These are phyloP conservation scores for Cheirogaleus medius DNA, from an alignment of 2,113 vertebrate species.

Conservation along the genomic window DNA sequence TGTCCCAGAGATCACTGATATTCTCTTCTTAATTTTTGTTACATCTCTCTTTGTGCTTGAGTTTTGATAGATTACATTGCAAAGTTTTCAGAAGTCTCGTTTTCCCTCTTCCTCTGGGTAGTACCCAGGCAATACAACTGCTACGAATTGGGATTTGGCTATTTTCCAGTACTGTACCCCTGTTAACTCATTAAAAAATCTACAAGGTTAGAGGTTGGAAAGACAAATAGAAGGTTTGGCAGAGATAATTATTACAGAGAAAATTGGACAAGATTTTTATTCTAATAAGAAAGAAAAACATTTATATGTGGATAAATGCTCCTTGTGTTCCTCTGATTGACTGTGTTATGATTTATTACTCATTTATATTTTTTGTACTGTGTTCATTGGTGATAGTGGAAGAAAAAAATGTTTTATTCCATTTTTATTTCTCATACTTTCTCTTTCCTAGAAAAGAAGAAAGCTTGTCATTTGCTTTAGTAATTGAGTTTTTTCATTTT, in stretches of 20 bases:
- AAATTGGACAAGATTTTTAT: background rate
- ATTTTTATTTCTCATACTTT: background rate
- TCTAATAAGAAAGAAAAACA: background rate
- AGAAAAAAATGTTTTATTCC: background rate
- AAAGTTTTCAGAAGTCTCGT: background rate
- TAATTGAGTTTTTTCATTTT: conserved; percentile 45
- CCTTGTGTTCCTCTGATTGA: background rate
- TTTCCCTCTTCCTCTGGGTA: background rate
- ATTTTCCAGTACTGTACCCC: background rate
- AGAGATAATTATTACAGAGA: background rate
- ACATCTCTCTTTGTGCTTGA: background rate
- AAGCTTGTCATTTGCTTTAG: conserved; percentile 31
- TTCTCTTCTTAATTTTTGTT: background rate
- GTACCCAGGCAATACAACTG: background rate
- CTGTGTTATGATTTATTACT: background rate
- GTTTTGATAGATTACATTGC: background rate
- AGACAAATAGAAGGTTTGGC: background rate
- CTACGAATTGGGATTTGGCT: background rate
- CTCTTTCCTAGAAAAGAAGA: conserved; percentile 18
- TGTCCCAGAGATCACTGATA: background rate
- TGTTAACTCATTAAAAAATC: background rate
- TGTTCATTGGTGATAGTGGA: background rate
- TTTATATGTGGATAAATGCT: background rate
- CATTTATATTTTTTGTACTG: background rate
- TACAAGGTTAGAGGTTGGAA: background rate